phyloP scores from a whole-genome alignment of 2,888 invertebrate species.

The Prenolepis imparis region DNA sequence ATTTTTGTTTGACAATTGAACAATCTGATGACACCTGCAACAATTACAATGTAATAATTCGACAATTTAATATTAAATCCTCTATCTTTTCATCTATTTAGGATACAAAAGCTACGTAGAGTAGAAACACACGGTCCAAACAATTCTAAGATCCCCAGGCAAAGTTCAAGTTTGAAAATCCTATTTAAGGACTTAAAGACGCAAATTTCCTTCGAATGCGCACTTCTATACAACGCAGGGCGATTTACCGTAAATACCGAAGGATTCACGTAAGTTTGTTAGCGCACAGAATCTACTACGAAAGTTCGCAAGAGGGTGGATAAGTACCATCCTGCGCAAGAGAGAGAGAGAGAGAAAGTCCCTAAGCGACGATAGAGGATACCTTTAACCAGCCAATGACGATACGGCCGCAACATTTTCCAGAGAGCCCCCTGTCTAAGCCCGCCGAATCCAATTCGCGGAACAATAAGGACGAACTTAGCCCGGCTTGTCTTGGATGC shows the following conservation, averaged over 20 bases:
- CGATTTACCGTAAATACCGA: conserved; percentile 52
- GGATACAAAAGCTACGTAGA: neutral
- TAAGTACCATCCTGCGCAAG: conserved; percentile 31
- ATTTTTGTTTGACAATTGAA: neutral
- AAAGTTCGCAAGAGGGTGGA: conserved; percentile 48
- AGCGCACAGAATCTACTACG: conserved; percentile 23
- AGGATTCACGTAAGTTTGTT: conserved; percentile 55
- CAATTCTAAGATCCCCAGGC: neutral
- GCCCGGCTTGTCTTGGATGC: conserved; percentile 49
- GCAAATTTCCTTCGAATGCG: conserved; percentile 43
- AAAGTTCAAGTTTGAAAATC: conserved; percentile 47
- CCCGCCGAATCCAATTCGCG: conserved; percentile 72
- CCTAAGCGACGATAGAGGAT: conserved; percentile 60
- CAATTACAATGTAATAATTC: conserved; percentile 3
- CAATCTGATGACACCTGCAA: neutral
- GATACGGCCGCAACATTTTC: conserved; percentile 66
- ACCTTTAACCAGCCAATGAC: conserved; percentile 56
- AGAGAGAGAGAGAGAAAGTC: conserved; percentile 16
- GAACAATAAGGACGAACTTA: conserved; percentile 74
- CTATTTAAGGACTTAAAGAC: conserved; percentile 34
- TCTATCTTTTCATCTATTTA: neutral
- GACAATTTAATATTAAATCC: neutral
- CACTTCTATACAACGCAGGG: neutral
- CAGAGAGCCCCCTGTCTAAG: conserved; percentile 54
- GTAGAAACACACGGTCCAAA: neutral